phyloP scores from a whole-genome alignment of 2,113 vertebrate genomes.

The Peromyscus maniculatus region DNA sequence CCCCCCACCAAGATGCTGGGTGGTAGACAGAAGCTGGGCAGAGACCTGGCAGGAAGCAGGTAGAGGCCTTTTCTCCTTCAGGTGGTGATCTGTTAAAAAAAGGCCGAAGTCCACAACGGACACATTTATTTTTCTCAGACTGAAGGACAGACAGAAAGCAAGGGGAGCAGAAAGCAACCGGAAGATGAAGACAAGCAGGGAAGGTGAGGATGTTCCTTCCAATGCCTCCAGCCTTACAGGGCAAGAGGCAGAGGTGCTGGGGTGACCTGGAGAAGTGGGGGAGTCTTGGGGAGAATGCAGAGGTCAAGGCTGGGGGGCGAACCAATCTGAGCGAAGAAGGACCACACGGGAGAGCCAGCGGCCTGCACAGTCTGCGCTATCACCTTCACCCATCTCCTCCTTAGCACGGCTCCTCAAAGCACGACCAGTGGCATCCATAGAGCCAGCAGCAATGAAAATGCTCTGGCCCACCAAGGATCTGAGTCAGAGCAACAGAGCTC shows the following conservation, averaged over 20 bases:
- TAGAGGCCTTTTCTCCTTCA: not conserved
- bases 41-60: not conserved
- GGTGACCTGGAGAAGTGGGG: not conserved
- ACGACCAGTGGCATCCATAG: not conserved
- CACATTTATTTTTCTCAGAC: not conserved
- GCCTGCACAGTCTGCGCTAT: not conserved
- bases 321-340: not conserved
- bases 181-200: not conserved
- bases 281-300: not conserved
- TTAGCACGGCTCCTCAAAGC: not conserved
- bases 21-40: not conserved
- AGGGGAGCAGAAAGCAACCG: no score
- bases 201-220: not conserved
- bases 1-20: not conserved
- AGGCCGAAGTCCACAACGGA: not conserved
- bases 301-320: not conserved
- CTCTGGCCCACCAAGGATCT: not conserved
- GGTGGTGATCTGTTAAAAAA: not conserved
- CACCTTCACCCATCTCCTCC: not conserved
- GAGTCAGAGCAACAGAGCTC: not conserved
- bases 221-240: not conserved
- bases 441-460: not conserved
- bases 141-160: not conserved
- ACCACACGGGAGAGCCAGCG: fast-evolving
- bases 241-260: not conserved